Evolutionary conservation across 2,797 vertebrate genomes (phyloP).

Genomic region (Sebastes aleutianus): DNA sequence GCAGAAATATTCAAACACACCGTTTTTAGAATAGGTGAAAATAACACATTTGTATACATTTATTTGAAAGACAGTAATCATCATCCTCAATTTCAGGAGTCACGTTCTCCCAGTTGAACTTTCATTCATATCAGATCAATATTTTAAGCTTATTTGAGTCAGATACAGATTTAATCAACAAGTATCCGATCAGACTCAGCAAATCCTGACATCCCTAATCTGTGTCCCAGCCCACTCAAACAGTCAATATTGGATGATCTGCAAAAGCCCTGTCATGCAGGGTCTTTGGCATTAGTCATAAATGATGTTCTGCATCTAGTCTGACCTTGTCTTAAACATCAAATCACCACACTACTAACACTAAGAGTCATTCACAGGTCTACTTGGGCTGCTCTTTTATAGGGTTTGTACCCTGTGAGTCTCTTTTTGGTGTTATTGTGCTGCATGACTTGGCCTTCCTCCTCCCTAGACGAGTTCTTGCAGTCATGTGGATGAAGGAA

Average conservation of each 20-base stretch:
- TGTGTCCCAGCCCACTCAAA: too few relatives aligned
- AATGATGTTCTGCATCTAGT: neutral
- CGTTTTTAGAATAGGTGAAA: too few relatives aligned
- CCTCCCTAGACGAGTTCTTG: neutral
- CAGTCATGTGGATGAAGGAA: too few relatives aligned
- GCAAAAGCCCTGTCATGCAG: neutral
- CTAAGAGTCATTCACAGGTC: neutral
- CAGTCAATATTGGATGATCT: too few relatives aligned
- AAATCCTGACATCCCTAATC: neutral
- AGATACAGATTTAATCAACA: neutral
- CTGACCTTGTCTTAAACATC: neutral
- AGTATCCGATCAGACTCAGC: neutral
- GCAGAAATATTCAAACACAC: too few relatives aligned
- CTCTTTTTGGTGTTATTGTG: neutral
- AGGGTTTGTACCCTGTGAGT: neutral
- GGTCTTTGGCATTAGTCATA: neutral
- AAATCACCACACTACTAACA: neutral
- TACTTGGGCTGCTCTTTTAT: neutral
- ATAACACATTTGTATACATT: too few relatives aligned
- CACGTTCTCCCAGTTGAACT: neutral
- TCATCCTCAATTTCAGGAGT: neutral
- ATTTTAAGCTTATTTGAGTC: neutral
- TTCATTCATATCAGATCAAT: neutral
- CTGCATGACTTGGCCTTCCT: neutral
- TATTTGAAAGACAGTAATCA: too few relatives aligned